Conservation (phyloP, 2,797 vertebrate genomes). For the Poeciliopsis turneri region DNA sequence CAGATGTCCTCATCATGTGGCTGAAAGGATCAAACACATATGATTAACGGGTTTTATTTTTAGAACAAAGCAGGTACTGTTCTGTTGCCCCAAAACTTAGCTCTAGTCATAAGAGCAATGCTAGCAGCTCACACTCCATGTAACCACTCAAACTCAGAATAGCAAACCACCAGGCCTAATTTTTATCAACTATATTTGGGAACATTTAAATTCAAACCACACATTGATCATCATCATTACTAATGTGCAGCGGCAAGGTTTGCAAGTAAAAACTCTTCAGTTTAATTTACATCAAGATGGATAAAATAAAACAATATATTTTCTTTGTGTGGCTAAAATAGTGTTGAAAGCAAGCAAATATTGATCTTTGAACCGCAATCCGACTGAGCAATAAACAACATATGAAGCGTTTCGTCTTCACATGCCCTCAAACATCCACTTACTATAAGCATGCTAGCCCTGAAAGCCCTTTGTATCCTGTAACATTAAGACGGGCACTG, state of each 20-base stretch:
- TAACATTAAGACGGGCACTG: constrained; percentile 27
- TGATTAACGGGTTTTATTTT: constrained; percentile 38
- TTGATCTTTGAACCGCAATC: constrained; percentile 5
- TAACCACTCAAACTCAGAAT: constrained; percentile 24
- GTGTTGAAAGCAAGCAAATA: neutral
- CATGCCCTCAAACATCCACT: constrained; percentile 21
- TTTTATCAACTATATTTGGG: neutral
- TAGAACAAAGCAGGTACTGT: constrained; percentile 69
- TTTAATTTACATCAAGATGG: neutral
- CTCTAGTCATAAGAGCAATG: constrained; percentile 21
- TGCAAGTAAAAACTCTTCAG: neutral
- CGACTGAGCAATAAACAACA: constrained; percentile 8
- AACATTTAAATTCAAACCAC: neutral
- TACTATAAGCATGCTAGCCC: constrained; percentile 19
- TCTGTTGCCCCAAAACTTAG: constrained; percentile 42
- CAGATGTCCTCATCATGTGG: constrained; percentile 51
- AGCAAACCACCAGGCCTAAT: neutral
- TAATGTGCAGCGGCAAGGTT: neutral
- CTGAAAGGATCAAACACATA: constrained; percentile 50
- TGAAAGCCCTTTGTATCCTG: constrained; percentile 34
- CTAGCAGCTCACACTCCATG: constrained; percentile 18
- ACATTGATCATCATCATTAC: neutral
- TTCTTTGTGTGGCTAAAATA: neutral
- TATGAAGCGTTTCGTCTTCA: neutral
- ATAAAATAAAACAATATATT: neutral